These are phyloP conservation scores for Protonibea diacanthus DNA, from an alignment of 2,797 vertebrate species.

Conservation along the genomic window DNA sequence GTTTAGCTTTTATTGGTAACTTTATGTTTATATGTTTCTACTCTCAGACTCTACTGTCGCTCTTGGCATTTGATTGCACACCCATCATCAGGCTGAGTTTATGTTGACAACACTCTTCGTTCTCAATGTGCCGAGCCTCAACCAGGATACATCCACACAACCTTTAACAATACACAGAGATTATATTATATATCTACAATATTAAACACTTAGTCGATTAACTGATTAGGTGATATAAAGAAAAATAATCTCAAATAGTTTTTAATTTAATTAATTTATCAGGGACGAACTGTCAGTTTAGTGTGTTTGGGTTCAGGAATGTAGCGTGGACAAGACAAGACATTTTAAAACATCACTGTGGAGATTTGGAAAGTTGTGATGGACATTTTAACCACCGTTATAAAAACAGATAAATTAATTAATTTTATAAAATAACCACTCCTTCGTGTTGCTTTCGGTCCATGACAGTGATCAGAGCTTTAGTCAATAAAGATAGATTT, in stretches of 20 bases:
- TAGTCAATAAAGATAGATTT: not conserved
- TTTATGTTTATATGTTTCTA: conserved; percentile 35
- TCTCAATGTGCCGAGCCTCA: not conserved
- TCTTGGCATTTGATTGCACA: conserved; percentile 33
- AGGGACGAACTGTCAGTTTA: not conserved
- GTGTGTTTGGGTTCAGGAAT: not conserved
- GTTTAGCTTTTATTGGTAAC: conserved; percentile 47
- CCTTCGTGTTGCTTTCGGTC: not conserved
- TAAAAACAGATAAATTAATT: not conserved
- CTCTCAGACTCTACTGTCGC: conserved; percentile 14
- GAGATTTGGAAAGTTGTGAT: not conserved
- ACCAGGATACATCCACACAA: not conserved
- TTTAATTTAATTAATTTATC: not conserved
- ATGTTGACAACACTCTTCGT: conserved; percentile 16
- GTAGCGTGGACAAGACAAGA: not conserved
- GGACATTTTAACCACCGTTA: not conserved
- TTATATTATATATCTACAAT: not conserved
- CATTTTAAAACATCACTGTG: too few relatives aligned
- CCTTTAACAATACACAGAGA: not conserved
- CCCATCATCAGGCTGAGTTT: not conserved
- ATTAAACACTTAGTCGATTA: not conserved
- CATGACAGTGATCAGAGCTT: not conserved
- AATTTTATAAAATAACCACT: not conserved
- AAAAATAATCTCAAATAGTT: not conserved
- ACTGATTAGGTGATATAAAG: not conserved